Evolutionary conservation across 2,888 invertebrate genomes (phyloP).

Genomic region (Oscheius sp.): DNA sequence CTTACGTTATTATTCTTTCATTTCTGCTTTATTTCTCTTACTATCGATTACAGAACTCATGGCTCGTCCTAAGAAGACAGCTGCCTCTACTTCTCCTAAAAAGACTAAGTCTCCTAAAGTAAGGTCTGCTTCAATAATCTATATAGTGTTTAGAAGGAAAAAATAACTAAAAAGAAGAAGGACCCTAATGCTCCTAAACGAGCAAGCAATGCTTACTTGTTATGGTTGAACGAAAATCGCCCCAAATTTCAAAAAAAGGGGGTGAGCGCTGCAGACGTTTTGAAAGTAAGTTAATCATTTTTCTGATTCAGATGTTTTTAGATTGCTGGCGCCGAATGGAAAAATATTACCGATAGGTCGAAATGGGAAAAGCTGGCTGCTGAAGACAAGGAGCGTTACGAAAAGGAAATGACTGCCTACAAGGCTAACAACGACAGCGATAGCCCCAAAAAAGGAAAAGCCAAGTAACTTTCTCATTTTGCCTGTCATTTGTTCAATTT

Average conservation of each 20-base stretch:
- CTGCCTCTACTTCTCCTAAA: conserved; percentile 17
- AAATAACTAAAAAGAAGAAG: conserved; percentile 75
- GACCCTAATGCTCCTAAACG: conserved; percentile 88
- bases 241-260: conserved; percentile 89
- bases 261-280: conserved; percentile 89
- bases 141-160: conserved; percentile 70
- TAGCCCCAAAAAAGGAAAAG: conserved; percentile 27
- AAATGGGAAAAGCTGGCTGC: conserved; percentile 90
- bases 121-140: conserved; percentile 69
- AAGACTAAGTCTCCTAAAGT: conserved; percentile 29
- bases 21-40: background rate
- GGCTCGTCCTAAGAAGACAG: conserved; percentile 31
- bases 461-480: background rate
- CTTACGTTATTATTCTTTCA: background rate
- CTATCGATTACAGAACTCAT: background rate
- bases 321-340: conserved; percentile 51
- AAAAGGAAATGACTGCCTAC: conserved; percentile 88
- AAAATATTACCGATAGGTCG: conserved; percentile 52
- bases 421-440: conserved; percentile 74
- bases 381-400: conserved; percentile 88
- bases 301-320: background rate
- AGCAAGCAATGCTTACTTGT: conserved; percentile 88
- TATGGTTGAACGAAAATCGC: conserved; percentile 88
- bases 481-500: background rate
- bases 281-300: conserved; percentile 82